Evolutionary conservation across 2,113 vertebrate genomes (phyloP), one percentile per base, ranked within the genome.

Genomic region (Onychostoma macrolepis): DNA sequence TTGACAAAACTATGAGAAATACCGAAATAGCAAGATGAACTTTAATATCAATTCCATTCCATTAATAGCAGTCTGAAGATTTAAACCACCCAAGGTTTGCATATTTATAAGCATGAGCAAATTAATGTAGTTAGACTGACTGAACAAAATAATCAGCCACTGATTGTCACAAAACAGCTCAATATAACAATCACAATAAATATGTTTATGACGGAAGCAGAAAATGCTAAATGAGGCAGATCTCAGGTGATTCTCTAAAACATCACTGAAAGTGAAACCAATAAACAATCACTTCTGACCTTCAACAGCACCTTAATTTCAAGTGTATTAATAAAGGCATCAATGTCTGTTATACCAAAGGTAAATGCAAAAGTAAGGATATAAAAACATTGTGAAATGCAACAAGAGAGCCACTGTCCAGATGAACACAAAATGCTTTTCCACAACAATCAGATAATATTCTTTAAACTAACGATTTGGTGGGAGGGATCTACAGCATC

Each of bases 241-340:
- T 58, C 33, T 58, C 41, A 15, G 38, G 24, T 13, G 21, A 74
- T 74, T 74, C 21, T 43, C 2, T 43, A 41, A 43, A 12, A 67
- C 26, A 74, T 13, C 71, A 43, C 2, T 41, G 19, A 10, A n/a
- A 24, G 11, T 12, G 21, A 74, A 38, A 21, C 10, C 21, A 41
- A 24, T 41, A 10, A 74, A 41, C 36, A 74, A 74, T 41, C 19
- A 13, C 19, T 9, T 56, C 9, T 56, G 8, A 78, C 28, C 5
- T 36, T 58, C 10, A 33, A 33, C 2, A 4, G 21, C 48, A 74
- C 9, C 30, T 79, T 38, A 1, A n/a, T 75, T 45, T 21, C 56
- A 50, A 56, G 76, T 56, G 15, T 79, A 50, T 77, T 48, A 77
- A 77, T 50, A 3, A 48, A 77, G 15, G 45, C 75, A 77, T 21